Percentiles rank a stretch among this genome's conserved stretches.
phyloP scores from a whole-genome alignment of 2,888 invertebrate genomes.

The Pachycephus smyrnensis region DNA sequence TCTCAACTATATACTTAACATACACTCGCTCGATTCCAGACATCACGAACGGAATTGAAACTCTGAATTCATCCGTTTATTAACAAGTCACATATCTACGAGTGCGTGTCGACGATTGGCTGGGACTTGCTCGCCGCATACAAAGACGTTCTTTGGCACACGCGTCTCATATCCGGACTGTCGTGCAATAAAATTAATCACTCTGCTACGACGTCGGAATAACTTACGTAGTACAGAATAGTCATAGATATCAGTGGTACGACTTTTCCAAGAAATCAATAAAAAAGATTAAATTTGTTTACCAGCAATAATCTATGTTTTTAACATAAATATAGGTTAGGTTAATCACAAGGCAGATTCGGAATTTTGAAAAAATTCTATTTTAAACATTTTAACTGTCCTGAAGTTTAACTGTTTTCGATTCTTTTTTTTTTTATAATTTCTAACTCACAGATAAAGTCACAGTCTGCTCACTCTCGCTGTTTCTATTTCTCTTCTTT shows the following conservation, averaged over 20 bases:
- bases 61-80: neutral
- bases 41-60: neutral
- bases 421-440: neutral
- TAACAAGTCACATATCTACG: neutral
- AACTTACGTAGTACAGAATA: slow-evolving; percentile 44
- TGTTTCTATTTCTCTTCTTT: neutral
- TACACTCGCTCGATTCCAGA: neutral
- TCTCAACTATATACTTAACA: neutral
- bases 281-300: neutral
- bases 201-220: slow-evolving; percentile 55
- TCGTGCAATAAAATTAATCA: slow-evolving; percentile 62
- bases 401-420: neutral
- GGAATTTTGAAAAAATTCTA: neutral
- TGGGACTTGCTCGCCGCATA: neutral
- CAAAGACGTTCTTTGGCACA: neutral
- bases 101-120: neutral
- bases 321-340: neutral
- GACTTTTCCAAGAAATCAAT: neutral
- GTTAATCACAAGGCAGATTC: neutral
- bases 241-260: neutral
- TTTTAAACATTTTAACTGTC: neutral
- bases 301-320: neutral
- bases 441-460: neutral
- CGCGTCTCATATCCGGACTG: slow-evolving; percentile 54
- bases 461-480: neutral